Evolutionary conservation across 2,113 vertebrate genomes (phyloP).

Genomic region (Oryzias celebensis): DNA sequence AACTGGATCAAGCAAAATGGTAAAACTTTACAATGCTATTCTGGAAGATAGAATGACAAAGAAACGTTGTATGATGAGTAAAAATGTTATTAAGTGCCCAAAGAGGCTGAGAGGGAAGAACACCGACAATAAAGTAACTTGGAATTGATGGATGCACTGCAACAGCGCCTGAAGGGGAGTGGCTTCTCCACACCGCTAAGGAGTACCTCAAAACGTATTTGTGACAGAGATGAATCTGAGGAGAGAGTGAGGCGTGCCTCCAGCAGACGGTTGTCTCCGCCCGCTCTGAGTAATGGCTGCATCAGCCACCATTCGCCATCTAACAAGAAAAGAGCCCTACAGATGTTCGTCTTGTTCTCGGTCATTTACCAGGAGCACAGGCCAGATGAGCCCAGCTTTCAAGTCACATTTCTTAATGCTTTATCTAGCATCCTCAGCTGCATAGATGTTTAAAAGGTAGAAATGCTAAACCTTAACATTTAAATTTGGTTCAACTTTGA

Average conservation of each 20-base stretch:
- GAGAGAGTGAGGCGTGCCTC: slow-evolving; percentile 62
- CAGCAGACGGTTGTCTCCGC: slow-evolving; percentile 73
- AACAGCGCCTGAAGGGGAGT: slow-evolving; percentile 11
- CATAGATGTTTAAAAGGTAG: slow-evolving; percentile 19
- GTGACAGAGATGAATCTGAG: slow-evolving; percentile 72
- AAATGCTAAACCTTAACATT: not conserved
- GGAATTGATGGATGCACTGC: not conserved
- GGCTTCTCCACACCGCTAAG: slow-evolving; percentile 6
- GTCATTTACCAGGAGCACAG: slow-evolving; percentile 33
- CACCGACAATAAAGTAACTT: fast-evolving
- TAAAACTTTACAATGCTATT: too few species aligned
- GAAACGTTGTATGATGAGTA: too few species aligned
- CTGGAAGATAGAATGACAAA: too few species aligned
- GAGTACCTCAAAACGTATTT: slow-evolving; percentile 52
- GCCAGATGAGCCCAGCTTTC: slow-evolving; percentile 45
- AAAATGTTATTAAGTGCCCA: too few species aligned
- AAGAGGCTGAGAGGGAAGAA: not conserved
- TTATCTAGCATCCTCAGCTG: slow-evolving; percentile 44
- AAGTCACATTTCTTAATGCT: slow-evolving; percentile 61
- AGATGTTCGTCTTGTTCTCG: slow-evolving; percentile 67
- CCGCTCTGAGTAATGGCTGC: slow-evolving; percentile 64
- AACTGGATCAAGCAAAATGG: too few species aligned
- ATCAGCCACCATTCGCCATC: slow-evolving; percentile 47
- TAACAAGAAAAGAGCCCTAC: slow-evolving; percentile 59
- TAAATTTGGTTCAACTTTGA: slow-evolving; percentile 2